phyloP scores from a whole-genome alignment of 2,888 invertebrate genomes.

The Sicus ferrugineus region DNA sequence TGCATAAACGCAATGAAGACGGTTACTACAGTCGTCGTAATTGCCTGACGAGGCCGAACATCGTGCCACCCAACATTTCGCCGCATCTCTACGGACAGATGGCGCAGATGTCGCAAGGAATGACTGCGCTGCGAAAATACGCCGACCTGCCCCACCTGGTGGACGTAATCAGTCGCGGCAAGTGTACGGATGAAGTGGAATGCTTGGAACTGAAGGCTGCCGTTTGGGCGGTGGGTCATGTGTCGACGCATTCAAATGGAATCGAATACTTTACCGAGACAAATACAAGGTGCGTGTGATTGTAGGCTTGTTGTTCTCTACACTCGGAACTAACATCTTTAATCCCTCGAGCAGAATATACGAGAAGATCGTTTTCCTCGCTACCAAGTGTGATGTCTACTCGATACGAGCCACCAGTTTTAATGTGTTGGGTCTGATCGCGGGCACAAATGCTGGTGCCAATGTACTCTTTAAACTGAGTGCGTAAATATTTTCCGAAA shows the following conservation, averaged over 20 bases:
- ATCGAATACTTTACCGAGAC: conserved; percentile 73
- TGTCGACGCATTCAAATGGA: conserved; percentile 80
- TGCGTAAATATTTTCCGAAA: conserved; percentile 58
- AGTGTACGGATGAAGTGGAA: conserved; percentile 73
- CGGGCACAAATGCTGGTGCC: conserved; percentile 84
- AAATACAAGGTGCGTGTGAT: conserved; percentile 51
- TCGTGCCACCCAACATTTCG: conserved; percentile 65
- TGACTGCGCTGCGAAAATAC: conserved; percentile 57
- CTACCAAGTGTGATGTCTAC: conserved; percentile 83
- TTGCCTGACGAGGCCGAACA: conserved; percentile 69
- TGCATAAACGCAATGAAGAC: conserved; percentile 81
- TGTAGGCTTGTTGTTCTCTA: not conserved
- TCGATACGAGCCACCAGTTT: conserved; percentile 90
- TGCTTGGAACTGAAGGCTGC: conserved; percentile 85
- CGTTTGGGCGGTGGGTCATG: conserved; percentile 88
- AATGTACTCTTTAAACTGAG: conserved; percentile 77
- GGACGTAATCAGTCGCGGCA: conserved; percentile 63
- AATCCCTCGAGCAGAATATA: conserved; percentile 52
- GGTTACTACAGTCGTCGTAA: conserved; percentile 77
- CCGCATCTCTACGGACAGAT: conserved; percentile 89
- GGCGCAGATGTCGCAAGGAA: conserved; percentile 71
- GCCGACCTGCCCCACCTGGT: conserved; percentile 56
- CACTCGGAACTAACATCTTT: not conserved
- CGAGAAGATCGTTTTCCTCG: conserved; percentile 70
- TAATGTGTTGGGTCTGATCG: conserved; percentile 81